These are phyloP conservation scores for Morus bassanus DNA, from an alignment of 2,797 vertebrate species.

Conservation along the genomic window DNA sequence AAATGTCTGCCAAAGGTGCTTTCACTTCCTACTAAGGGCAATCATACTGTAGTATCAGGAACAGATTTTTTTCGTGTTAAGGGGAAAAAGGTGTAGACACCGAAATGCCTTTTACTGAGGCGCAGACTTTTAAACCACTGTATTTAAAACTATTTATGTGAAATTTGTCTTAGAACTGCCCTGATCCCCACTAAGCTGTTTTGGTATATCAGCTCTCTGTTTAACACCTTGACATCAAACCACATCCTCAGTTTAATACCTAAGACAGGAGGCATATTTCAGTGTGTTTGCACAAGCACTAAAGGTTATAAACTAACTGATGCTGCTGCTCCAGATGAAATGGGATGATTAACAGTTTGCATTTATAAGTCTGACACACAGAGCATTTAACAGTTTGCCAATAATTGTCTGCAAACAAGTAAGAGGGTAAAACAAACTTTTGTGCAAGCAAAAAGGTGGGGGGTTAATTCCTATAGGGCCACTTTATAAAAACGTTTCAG, in stretches of 20 bases:
- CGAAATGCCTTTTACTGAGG: neutral
- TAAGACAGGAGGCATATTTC: accelerated
- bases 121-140: neutral
- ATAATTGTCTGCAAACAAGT: neutral
- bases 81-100: neutral
- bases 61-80: neutral
- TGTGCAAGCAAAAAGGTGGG: neutral
- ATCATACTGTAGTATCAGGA: accelerated
- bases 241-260: neutral
- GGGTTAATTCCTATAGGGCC: neutral
- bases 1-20: too few species aligned
- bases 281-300: neutral
- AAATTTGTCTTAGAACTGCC: neutral
- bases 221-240: neutral
- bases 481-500: neutral
- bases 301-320: neutral
- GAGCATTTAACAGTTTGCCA: neutral
- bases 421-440: neutral
- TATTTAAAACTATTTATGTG: neutral
- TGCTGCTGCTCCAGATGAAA: neutral
- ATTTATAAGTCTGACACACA: accelerated
- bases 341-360: accelerated
- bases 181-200: neutral
- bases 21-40: neutral
- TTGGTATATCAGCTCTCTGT: neutral